Percentiles rank a stretch among this genome's conserved stretches.
These are phyloP conservation scores for Glaucomys volans DNA, from an alignment of 2,113 vertebrate species.

Conservation along the genomic window DNA sequence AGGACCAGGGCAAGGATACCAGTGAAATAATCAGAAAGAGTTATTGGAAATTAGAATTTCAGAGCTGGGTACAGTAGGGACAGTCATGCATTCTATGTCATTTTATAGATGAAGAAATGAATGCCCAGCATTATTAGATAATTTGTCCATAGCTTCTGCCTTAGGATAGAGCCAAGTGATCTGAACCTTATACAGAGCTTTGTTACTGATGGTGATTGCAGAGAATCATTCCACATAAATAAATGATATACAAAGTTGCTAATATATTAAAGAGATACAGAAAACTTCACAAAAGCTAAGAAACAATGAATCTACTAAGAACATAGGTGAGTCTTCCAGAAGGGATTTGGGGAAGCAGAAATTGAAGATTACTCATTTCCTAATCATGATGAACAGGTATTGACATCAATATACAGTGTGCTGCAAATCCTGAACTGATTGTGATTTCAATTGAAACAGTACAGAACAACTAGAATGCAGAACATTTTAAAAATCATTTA, in stretches of 20 bases:
- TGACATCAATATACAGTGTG: not conserved
- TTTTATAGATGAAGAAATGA: constrained; percentile 13
- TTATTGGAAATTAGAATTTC: not conserved
- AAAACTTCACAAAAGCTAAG: not conserved
- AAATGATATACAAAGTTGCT: not conserved
- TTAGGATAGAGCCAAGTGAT: not conserved
- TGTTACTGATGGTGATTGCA: not conserved
- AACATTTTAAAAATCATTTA: not conserved
- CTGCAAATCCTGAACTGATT: not conserved
- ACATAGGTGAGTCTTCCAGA: not conserved
- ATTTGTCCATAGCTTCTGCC: not conserved
- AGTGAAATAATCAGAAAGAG: constrained; percentile 21
- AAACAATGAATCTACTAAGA: not conserved
- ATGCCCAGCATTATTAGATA: not conserved
- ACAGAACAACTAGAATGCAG: not conserved
- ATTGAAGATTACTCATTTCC: not conserved
- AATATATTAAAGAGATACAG: not conserved
- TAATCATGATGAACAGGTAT: not conserved
- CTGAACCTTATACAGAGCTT: not conserved
- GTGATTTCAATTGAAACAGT: not conserved
- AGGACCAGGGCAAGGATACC: not conserved
- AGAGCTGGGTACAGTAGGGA: not conserved
- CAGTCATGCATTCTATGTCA: not conserved
- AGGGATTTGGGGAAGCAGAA: not conserved
- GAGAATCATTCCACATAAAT: not conserved